Percentiles rank a stretch among this genome's conserved stretches.
phyloP scores from a whole-genome alignment of 2,113 vertebrate species.

The Lucifuga dentata region DNA sequence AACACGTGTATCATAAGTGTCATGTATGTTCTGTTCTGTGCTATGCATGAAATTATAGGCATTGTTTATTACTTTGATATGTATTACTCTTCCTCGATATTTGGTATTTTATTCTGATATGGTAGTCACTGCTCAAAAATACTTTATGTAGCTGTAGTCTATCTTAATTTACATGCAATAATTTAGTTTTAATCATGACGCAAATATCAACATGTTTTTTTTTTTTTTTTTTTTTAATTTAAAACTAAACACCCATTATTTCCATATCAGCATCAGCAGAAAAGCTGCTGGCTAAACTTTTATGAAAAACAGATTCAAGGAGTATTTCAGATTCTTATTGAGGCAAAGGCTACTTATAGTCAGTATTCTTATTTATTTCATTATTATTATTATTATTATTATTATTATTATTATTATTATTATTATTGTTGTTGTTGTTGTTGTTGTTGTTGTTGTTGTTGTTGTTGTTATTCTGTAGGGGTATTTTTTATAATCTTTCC shows the following conservation, averaged over 20 bases:
- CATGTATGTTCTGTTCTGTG: conserved; percentile 6
- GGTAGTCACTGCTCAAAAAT: no score
- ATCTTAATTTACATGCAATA: background rate
- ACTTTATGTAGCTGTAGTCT: no score
- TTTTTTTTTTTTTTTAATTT: no score
- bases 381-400: no score
- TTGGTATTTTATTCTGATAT: no score
- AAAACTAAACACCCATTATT: no score
- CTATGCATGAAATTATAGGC: background rate
- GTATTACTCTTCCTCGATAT: no score
- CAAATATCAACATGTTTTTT: no score
- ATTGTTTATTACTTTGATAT: conserved; percentile 16
- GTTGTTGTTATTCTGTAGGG: no score
- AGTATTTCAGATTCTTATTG: background rate
- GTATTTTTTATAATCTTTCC: conserved; percentile 29
- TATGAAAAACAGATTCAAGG: background rate
- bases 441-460: no score
- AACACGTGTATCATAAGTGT: background rate
- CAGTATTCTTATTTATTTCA: background rate
- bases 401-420: no score
- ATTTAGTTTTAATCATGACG: background rate
- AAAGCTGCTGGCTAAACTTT: conserved; percentile 18
- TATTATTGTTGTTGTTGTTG: no score
- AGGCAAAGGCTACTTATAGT: background rate
- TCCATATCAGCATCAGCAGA: background rate